Conservation (phyloP, 2,888 invertebrate species). For the Melanchra persicariae region DNA sequence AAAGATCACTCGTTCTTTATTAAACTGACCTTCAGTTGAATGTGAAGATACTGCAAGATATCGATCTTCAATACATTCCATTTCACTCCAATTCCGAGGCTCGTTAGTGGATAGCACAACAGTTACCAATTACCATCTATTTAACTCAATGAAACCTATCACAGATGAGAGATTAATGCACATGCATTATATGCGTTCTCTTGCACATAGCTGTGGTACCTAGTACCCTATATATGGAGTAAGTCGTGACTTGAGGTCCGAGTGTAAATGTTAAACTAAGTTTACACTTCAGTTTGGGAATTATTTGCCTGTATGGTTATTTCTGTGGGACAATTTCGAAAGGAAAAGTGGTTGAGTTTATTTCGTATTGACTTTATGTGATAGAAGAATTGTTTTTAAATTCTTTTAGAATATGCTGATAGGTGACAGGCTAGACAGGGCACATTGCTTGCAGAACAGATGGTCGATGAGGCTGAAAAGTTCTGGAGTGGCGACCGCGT, state of each 20-base stretch:
- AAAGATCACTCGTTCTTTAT: too few relatives aligned
- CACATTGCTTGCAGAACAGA: too few relatives aligned
- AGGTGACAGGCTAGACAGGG: too few relatives aligned
- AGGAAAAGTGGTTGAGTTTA: not conserved
- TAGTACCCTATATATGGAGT: constrained; percentile 25
- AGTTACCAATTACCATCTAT: constrained; percentile 31
- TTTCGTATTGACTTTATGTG: not conserved
- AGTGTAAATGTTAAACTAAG: constrained; percentile 24
- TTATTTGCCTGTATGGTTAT: constrained; percentile 3
- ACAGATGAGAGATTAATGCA: constrained; percentile 28
- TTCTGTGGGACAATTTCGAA: constrained; percentile 11
- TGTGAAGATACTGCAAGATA: not conserved
- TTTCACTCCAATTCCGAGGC: too few relatives aligned
- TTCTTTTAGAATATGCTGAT: too few relatives aligned
- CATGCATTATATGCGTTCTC: constrained; percentile 14
- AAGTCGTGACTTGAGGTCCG: constrained; percentile 43
- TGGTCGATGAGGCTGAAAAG: too few relatives aligned
- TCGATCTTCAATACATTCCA: constrained; percentile 11
- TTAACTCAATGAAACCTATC: constrained; percentile 20
- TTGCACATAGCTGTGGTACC: constrained; percentile 21
- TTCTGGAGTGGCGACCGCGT: too few relatives aligned
- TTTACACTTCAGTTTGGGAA: constrained; percentile 24
- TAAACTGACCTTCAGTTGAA: not conserved
- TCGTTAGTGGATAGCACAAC: not conserved
- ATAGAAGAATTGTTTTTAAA: not conserved